Percentiles rank a stretch among this genome's conserved stretches.
These are phyloP conservation scores for Paedocypris sp. DNA, from an alignment of 2,113 vertebrate species.

Conservation along the genomic window DNA sequence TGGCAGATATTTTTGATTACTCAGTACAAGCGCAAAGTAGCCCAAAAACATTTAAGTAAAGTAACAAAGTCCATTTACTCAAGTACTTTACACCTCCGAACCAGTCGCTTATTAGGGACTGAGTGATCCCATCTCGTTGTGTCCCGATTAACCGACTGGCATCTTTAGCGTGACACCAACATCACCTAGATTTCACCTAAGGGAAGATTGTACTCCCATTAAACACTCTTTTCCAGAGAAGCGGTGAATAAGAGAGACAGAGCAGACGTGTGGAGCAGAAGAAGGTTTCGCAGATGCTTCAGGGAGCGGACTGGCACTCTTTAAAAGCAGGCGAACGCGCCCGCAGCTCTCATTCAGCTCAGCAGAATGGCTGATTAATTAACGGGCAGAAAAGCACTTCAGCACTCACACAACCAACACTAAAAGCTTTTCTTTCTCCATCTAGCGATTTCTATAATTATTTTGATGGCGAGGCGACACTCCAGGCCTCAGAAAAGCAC, in stretches of 20 bases:
- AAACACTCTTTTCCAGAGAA: background rate
- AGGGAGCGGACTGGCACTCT: conserved; percentile 46
- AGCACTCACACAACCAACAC: conserved; percentile 49
- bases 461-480: conserved; percentile 31
- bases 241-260: background rate
- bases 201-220: background rate
- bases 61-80: too few relatives aligned
- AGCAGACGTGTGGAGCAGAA: conserved; percentile 17
- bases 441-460: conserved; percentile 44
- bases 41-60: too few relatives aligned
- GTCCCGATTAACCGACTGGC: too few relatives aligned
- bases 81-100: too few relatives aligned
- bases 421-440: conserved; percentile 50
- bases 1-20: too few relatives aligned
- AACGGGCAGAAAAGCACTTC: conserved; percentile 45
- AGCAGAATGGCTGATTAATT: conserved; percentile 56
- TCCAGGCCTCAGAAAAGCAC: conserved; percentile 12
- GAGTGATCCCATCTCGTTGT: too few relatives aligned
- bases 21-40: too few relatives aligned
- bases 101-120: too few relatives aligned
- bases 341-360: conserved; percentile 38
- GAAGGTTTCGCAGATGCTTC: conserved; percentile 26
- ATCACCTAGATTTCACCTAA: background rate
- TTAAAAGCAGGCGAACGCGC: conserved; percentile 37
- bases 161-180: too few relatives aligned